phyloP scores from a whole-genome alignment of 2,113 vertebrate species.

The Salvelinus fontinalis region DNA sequence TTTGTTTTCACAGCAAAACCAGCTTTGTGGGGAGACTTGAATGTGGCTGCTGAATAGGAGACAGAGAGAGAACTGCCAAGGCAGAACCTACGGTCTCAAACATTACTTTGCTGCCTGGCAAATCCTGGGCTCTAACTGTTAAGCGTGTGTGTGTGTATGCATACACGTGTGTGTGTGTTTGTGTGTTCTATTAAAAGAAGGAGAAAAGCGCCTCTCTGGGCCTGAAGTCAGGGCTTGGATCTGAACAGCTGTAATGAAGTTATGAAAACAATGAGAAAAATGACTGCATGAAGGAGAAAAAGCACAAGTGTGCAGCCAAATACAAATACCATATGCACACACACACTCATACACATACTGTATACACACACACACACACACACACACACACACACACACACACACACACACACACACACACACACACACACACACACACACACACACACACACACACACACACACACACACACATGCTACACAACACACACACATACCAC shows the following conservation, averaged over 20 bases:
- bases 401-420: no score
- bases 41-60: background rate
- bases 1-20: slow-evolving; percentile 29
- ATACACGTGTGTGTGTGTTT: no score
- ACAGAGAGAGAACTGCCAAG: background rate
- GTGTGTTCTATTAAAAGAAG: background rate
- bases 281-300: background rate
- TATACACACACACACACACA: no score
- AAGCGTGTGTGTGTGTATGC: background rate
- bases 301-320: no score
- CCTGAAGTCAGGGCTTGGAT: background rate
- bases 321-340: background rate
- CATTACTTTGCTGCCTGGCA: background rate
- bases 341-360: no score
- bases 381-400: no score
- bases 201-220: background rate
- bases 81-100: background rate
- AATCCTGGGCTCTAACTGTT: background rate
- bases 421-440: no score
- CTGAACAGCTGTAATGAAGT: background rate
- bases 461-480: no score
- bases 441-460: no score
- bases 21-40: slow-evolving; percentile 4
- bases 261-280: background rate
- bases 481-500: no score